Evolutionary conservation across 1,140 invertebrate species (phyloP), one percentile per base, ranked within the genome.

Genomic region (Drosophila murphyi): DNA sequence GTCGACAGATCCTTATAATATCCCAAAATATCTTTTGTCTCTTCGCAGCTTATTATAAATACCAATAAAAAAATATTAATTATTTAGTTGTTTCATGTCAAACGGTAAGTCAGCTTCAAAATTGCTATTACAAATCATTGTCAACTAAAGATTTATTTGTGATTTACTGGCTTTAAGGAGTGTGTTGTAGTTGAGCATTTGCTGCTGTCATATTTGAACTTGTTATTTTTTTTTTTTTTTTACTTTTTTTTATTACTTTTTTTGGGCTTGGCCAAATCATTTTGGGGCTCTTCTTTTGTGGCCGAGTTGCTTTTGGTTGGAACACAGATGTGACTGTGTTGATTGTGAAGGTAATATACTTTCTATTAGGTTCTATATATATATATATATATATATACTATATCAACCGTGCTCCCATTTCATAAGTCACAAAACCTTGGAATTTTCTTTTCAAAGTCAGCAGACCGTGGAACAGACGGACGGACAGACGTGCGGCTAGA

Each of bases 271-370:
- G 50, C 72, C 7, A 10, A 50, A 61, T 63, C 60, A 76, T 68
- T 76, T 76, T 43, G 47, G 41, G 54, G 57, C 50, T 59, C 47
- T 61, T 62, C 47, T 55, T 50, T 57, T 76, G 75, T 39, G 63
- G 45, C 34, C 35, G 10, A 43, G 37, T 47, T 41, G 34, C 10
- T 5, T 32, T 45, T 7, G 31, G 34, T 57, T 73, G 57, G 65
- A 39, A 51, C 62, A 60, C 75, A 78, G 54, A 64, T 77, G 75
- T 47, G 73, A 31, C 28, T 35, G 52, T 55, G 73, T 32, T 60
- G 57, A 48, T 60, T 60, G 43, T 45, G 20, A 48, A 57, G 39
- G 57, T 60, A 48, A 60, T 48, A 60, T 34, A 43, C 39, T 57
- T 57, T 57, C 37, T 12, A 43, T 57, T 57, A 32, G 39, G 29